phyloP scores from a whole-genome alignment of 2,113 vertebrate species.

The Cyanoramphus novaezelandiae region DNA sequence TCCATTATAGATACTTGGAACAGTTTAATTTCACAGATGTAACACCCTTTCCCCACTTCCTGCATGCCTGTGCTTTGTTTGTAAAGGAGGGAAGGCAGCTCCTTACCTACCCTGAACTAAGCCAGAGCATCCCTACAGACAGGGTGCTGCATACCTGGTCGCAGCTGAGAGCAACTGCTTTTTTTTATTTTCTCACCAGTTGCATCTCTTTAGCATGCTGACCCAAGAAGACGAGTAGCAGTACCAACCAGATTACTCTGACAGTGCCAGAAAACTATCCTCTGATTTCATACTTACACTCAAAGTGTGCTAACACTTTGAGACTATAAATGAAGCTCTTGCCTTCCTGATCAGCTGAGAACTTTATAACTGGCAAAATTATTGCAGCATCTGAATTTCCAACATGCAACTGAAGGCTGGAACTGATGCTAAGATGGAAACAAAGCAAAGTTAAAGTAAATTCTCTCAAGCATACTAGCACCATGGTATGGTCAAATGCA shows the following conservation, averaged over 20 bases:
- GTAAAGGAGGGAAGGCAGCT: neutral
- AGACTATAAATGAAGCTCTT: neutral
- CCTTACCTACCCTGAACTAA: neutral
- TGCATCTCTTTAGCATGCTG: neutral
- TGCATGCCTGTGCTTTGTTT: neutral
- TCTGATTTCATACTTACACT: neutral
- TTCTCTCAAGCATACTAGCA: neutral
- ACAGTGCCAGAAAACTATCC: neutral
- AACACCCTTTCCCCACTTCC: neutral
- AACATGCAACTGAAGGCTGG: neutral
- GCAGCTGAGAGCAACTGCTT: neutral
- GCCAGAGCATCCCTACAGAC: neutral
- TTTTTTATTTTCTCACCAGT: neutral
- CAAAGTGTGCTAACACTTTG: neutral
- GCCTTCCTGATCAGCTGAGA: neutral
- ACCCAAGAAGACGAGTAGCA: neutral
- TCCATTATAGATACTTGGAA: neutral
- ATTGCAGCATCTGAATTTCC: neutral
- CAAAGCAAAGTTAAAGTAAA: neutral
- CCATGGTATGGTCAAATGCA: rapidly evolving
- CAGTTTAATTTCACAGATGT: neutral
- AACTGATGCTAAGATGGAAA: neutral
- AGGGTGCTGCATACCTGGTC: neutral
- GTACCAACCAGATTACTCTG: neutral
- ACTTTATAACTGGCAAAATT: neutral